A percentile compares a stretch with the other conserved stretches of the same genome.
Conservation (phyloP, 2,888 invertebrate species). For the Scelioninae gen. 1 region DNA sequence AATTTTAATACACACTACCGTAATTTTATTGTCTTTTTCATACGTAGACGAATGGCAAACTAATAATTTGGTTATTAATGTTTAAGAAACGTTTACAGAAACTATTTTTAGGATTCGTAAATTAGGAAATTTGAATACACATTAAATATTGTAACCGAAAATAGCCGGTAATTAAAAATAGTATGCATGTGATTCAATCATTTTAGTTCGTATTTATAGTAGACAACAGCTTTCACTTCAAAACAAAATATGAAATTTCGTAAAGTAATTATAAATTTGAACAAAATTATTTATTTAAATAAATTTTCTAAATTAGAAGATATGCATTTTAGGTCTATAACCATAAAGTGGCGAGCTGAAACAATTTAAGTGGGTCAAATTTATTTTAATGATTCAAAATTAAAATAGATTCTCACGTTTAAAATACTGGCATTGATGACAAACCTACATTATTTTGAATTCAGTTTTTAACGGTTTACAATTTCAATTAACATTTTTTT, state of each 20-base stretch:
- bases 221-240: no score
- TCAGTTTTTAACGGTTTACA: background rate
- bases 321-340: background rate
- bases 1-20: no score
- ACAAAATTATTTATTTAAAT: background rate
- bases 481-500: no score
- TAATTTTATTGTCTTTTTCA: no score
- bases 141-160: constrained; percentile 14
- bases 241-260: no score
- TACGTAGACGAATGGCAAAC: no score
- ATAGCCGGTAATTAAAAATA: constrained; percentile 34
- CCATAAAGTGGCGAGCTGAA: background rate
- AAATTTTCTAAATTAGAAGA: background rate
- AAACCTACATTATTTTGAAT: background rate
- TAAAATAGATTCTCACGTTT: constrained; percentile 11
- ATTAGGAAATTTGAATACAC: constrained; percentile 1
- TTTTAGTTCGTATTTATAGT: constrained; percentile 7
- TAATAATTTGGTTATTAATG: no score
- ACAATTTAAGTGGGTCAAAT: constrained; percentile 66
- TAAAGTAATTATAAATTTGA: no score
- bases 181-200: background rate
- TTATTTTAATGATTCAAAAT: constrained; percentile 69
- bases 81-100: no score
- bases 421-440: background rate
- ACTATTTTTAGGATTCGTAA: background rate